Conservation (phyloP, 2,797 vertebrate genomes). For the Enteromius thamalakanensis region DNA sequence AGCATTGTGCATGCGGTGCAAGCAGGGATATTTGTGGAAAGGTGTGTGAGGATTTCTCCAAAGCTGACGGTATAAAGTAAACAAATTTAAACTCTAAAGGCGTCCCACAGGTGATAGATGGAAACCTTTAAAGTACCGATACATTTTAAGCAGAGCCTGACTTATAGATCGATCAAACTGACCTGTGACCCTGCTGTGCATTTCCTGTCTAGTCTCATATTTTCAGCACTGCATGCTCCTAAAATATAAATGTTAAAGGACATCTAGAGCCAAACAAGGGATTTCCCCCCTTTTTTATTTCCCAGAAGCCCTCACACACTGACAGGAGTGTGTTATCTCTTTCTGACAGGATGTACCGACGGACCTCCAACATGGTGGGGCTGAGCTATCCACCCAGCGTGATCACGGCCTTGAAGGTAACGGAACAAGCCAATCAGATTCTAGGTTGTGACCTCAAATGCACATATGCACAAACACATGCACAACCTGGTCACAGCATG, state of each 20-base stretch:
- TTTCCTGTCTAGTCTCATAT: slow-evolving; percentile 31
- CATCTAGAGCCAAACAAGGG: slow-evolving; percentile 2
- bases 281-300: neutral
- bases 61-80: neutral
- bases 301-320: slow-evolving; percentile 21
- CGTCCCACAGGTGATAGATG: neutral
- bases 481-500: slow-evolving; percentile 25
- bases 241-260: slow-evolving; percentile 36
- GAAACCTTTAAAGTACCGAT: slow-evolving; percentile 7
- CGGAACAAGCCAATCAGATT: slow-evolving; percentile 17
- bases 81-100: neutral
- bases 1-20: slow-evolving; percentile 95
- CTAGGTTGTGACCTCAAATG: slow-evolving; percentile 8
- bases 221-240: slow-evolving; percentile 10
- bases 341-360: slow-evolving; percentile 89
- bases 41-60: slow-evolving; percentile 65
- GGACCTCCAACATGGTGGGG: slow-evolving; percentile 91
- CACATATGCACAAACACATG: neutral
- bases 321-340: slow-evolving; percentile 60
- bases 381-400: slow-evolving; percentile 90
- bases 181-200: neutral
- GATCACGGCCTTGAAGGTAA: slow-evolving; percentile 92
- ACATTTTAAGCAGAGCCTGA: slow-evolving; percentile 3
- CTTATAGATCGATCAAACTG: slow-evolving; percentile 2
- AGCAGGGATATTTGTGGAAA: slow-evolving; percentile 97